Percentiles rank a stretch among this genome's conserved stretches.
These are phyloP conservation scores for Gymnocheta viridis DNA, from an alignment of 2,888 invertebrate species.

Conservation along the genomic window DNA sequence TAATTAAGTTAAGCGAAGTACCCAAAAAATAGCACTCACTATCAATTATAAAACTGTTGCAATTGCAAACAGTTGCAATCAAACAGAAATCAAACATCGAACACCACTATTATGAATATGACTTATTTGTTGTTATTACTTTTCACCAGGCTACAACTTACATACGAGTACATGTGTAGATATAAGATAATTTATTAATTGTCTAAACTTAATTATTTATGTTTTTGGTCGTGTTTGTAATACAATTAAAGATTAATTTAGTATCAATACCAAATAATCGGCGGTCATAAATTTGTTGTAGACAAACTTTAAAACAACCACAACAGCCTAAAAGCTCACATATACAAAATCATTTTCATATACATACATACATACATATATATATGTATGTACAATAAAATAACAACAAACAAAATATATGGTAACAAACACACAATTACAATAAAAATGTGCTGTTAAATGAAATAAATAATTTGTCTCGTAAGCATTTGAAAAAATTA, in stretches of 20 bases:
- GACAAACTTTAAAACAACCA: constrained; percentile 39
- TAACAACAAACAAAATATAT: neutral
- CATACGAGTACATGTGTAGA: neutral
- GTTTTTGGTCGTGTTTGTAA: constrained; percentile 55
- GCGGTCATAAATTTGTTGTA: constrained; percentile 48
- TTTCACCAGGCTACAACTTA: neutral
- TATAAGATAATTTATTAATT: constrained; percentile 47
- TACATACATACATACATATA: too few species aligned
- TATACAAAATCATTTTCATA: neutral
- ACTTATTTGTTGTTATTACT: neutral
- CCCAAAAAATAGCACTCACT: too few species aligned
- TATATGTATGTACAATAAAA: neutral
- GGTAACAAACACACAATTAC: neutral
- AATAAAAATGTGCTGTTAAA: neutral
- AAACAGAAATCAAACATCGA: too few species aligned
- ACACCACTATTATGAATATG: too few species aligned
- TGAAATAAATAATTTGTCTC: constrained; percentile 1
- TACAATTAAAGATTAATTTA: constrained; percentile 61
- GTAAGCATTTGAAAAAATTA: neutral
- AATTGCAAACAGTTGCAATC: too few species aligned
- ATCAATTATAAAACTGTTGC: too few species aligned
- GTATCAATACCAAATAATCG: constrained; percentile 52
- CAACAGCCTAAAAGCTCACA: constrained; percentile 30
- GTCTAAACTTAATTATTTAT: constrained; percentile 52
- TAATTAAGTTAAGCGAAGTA: too few species aligned